phyloP scores from a whole-genome alignment of 2,113 vertebrate species.

The Fukomys damarensis region DNA sequence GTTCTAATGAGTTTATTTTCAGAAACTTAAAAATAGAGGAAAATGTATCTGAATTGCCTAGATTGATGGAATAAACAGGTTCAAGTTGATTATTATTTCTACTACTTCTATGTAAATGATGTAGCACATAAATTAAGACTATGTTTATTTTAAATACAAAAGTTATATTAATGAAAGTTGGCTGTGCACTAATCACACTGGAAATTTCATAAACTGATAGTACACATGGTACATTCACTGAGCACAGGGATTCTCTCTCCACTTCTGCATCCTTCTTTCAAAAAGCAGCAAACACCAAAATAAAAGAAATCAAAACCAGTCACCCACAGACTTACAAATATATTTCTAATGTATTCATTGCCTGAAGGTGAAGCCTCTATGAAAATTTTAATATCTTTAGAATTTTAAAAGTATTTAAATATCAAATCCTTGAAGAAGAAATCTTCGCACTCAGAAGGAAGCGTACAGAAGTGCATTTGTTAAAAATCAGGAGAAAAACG shows the following conservation, averaged over 20 bases:
- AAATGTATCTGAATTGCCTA: background rate
- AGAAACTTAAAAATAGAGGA: background rate
- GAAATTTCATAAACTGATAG: conserved; percentile 24
- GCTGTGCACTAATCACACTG: background rate
- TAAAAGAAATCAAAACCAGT: background rate
- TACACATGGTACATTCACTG: background rate
- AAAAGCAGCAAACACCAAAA: background rate
- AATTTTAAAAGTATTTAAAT: background rate
- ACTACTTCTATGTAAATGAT: background rate
- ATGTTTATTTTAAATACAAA: background rate
- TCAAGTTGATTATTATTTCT: background rate
- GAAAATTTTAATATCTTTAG: conserved; percentile 14
- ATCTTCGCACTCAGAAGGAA: background rate
- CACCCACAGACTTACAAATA: background rate
- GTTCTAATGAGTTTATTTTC: background rate
- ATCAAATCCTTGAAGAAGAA: background rate
- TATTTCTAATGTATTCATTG: conserved; percentile 29
- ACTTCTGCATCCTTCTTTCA: background rate
- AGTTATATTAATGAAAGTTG: conserved; percentile 15
- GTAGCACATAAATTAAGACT: background rate
- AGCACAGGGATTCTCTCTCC: background rate
- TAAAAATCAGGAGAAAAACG: conserved; percentile 1
- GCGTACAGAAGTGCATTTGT: background rate
- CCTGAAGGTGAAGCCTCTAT: background rate
- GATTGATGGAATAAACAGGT: background rate